These are phyloP conservation scores for Battus philenor DNA, from an alignment of 1,140 invertebrate species.

Conservation along the genomic window DNA sequence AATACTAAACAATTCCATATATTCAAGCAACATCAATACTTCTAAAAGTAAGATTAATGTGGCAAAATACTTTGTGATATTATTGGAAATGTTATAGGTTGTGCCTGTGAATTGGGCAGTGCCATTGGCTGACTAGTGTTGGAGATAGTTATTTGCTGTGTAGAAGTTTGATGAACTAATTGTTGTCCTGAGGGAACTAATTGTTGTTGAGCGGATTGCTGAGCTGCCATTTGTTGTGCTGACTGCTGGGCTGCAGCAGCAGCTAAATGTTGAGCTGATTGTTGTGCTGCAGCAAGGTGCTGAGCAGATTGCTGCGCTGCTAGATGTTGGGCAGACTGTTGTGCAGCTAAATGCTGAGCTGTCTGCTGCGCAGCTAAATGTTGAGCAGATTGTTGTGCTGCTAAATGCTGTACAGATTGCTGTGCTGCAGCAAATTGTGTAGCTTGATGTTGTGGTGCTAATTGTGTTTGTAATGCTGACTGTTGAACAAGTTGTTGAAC, in stretches of 20 bases:
- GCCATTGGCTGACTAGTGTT: conserved; percentile 68
- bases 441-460: conserved; percentile 55
- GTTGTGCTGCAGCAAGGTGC: conserved; percentile 45
- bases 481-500: conserved; percentile 65
- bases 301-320: conserved; percentile 55
- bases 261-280: conserved; percentile 48
- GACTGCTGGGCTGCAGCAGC: conserved; percentile 54
- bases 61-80: conserved; percentile 69
- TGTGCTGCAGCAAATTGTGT: conserved; percentile 50
- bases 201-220: conserved; percentile 58
- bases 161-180: conserved; percentile 63
- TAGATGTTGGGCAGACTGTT: conserved; percentile 54
- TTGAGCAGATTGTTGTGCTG: conserved; percentile 47
- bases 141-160: conserved; percentile 66
- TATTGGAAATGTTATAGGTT: conserved; percentile 66
- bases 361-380: conserved; percentile 43
- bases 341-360: conserved; percentile 53
- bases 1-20: conserved; percentile 8
- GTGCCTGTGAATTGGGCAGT: conserved; percentile 60
- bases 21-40: too few species aligned
- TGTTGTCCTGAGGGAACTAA: conserved; percentile 49
- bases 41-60: conserved; percentile 36
- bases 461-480: conserved; percentile 53
- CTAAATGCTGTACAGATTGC: conserved; percentile 58
- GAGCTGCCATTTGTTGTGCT: conserved; percentile 57